Base-by-base conservation (phyloP, 1,140 invertebrate species). In the Brachionus koreanus region DNA sequence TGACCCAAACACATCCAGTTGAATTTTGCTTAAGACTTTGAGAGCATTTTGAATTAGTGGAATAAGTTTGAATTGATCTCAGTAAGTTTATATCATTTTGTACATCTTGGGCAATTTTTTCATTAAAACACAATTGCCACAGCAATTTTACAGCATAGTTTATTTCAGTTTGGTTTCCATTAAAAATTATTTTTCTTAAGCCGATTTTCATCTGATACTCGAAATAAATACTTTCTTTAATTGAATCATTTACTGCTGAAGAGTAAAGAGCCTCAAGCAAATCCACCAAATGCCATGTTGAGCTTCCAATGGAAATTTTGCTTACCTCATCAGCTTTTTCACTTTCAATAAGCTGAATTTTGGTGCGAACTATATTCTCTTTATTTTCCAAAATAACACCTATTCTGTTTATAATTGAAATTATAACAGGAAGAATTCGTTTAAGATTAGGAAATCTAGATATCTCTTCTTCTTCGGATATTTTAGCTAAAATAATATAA, bases 41-140 rank as follows among this genome's bases (percentile, higher is more conserved):
- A 12, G 37, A 35, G 25, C 23, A 25, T 5, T 46, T 46, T 46
- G 23, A 7, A 12, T 43, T 74, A 9, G 39, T 19, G 6, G 37
- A 39, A 25, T 25, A 46, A 10, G 9, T 49, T 46, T 43, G 29
- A 42, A 79, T 57, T n/a, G 19, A 35, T 13, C 25, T 25, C 1
- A 33, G 33, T 42, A 79, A 23, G 25, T 57, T 10, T 57, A 33
- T 25, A 35, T 79, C 76, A 19, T 61, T 37, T 43, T 35, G 19
- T 3, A 79, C 49, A 65, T 79, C 49, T 12, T 61, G 12, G 10
- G 39, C n/a, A 16, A 79, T 79, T 13, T 57, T 42, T 13, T 5
- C n/a, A 43, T 79, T 35, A 79, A 79, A 79, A 12, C 76, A 79
- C 25, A 79, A 35, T 79, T 79, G 76, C 49, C 76, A 79, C 9